Evolutionary conservation across 2,888 invertebrate species (phyloP), one percentile per base, ranked within the genome.

Genomic region (Cephus sareptanus): DNA sequence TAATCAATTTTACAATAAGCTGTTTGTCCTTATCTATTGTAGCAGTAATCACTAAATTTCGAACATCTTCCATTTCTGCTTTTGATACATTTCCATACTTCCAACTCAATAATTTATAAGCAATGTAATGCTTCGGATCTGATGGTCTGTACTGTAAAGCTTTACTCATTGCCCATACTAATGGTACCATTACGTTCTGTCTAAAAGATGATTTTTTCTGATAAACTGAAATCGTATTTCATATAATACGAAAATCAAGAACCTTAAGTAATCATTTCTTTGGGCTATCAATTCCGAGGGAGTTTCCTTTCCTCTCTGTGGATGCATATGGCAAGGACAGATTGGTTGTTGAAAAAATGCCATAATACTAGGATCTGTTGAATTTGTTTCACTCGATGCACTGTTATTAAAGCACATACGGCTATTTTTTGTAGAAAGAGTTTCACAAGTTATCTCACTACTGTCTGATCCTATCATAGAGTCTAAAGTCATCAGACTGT

Each of bases 31-130:
- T 81, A 15, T 30, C n/a, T 40, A 79, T 76, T 1, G 80, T 86
- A 34, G 80, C 80, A 30, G 80, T 34, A 11, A 81, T 81, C 4
- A 86, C 80, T 56, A 78, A 79, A 75, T 84, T 73, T 15, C 79
- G 34, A 34, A 75, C 74, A 23, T 79, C 37, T n/a, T 83, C 79
- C 35, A 81, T 76, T 73, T 84, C 79, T 4, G 13, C 34, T 73
- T 83, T 35, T 75, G 80, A 33, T 30, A 85, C 77, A 78, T 83
- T 83, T 11, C 79, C 83, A 75, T 85, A 76, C 74, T 81, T 83
- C 89, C 89, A 89, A 23, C 82, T 81, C 73, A 87, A 56, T 37
- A 89, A 79, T 78, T 89, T 86, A 75, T 86, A 83, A 4, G 84
- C 85, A 11, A 85, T 79, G 34, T 87, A 88, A 79, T 89, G 80